These are phyloP conservation scores for Alviniconcha marisindica DNA, from an alignment of 1,140 invertebrate genomes.

Conservation along the genomic window DNA sequence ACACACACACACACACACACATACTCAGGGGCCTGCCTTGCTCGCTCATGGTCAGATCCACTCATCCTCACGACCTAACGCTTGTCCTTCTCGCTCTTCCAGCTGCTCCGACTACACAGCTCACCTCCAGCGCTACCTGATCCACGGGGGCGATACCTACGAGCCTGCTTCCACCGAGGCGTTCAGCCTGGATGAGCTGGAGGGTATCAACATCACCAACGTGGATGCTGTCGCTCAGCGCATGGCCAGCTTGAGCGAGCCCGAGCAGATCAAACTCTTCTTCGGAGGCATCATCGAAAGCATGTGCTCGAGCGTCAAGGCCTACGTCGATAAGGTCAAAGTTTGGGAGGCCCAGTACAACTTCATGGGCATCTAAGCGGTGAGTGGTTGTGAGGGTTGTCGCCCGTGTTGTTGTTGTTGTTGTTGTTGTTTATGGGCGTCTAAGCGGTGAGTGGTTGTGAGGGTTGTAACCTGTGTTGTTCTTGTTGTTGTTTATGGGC, in stretches of 20 bases:
- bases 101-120: constrained; percentile 7
- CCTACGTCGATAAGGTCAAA: background rate
- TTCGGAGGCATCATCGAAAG: background rate
- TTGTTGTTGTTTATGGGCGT: no score
- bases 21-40: background rate
- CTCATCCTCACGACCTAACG: no score
- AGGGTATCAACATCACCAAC: constrained; percentile 9
- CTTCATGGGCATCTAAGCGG: constrained; percentile 12
- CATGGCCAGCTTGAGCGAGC: background rate
- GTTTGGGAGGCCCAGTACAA: constrained; percentile 27
- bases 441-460: no score
- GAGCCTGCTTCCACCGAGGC: background rate
- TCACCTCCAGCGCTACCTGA: constrained; percentile 5
- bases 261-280: constrained; percentile 22
- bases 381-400: no score
- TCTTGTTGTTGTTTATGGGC: no score
- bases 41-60: background rate
- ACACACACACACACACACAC: no score
- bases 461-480: no score
- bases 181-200: background rate
- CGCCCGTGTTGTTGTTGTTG: no score
- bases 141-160: background rate
- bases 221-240: constrained; percentile 4
- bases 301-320: background rate
- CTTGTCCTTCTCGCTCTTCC: background rate